phyloP scores from a whole-genome alignment of 1,140 invertebrate species.

The Ylistrum balloti region DNA sequence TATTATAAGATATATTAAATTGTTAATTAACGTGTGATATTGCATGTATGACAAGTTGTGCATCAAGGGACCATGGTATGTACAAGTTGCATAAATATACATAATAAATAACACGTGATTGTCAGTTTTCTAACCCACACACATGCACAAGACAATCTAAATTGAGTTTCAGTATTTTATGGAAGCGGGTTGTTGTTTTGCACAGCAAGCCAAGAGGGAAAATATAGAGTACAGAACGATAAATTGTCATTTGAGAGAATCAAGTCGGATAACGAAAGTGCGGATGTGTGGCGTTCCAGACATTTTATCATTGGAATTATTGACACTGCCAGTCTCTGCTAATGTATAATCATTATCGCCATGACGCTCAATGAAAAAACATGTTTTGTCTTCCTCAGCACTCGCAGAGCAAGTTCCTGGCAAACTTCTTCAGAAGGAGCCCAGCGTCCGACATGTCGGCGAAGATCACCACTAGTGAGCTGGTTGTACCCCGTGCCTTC shows the following conservation, averaged over 20 bases:
- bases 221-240: neutral
- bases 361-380: neutral
- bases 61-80: too few relatives aligned
- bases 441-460: neutral
- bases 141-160: too few relatives aligned
- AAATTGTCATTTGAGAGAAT: neutral
- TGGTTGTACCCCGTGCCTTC: neutral
- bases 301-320: neutral
- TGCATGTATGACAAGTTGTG: too few relatives aligned
- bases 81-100: too few relatives aligned
- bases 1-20: too few relatives aligned
- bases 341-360: slow-evolving; percentile 1
- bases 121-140: too few relatives aligned
- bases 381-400: neutral
- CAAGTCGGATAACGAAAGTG: neutral
- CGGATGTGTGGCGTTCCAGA: neutral
- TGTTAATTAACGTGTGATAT: too few relatives aligned
- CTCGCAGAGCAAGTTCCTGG: slow-evolving; percentile 2
- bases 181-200: too few relatives aligned
- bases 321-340: neutral
- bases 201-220: neutral
- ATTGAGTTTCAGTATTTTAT: too few relatives aligned
- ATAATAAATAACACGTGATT: too few relatives aligned
- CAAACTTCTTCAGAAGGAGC: neutral
- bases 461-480: neutral